Evolutionary conservation across 2,113 vertebrate species (phyloP).

Genomic region (Tragelaphus imberbis): DNA sequence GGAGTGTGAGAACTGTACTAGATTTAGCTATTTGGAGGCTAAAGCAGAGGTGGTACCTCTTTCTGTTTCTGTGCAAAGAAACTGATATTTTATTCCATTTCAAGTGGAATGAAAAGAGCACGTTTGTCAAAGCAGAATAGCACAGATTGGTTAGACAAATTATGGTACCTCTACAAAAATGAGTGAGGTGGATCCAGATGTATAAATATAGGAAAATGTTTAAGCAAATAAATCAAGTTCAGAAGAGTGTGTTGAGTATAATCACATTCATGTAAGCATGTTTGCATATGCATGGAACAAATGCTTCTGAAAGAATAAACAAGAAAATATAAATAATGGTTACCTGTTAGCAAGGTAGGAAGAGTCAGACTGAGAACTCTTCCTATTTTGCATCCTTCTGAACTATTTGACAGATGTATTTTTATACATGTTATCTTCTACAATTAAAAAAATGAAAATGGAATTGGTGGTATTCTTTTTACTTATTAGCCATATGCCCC

Average conservation of each 20-base stretch:
- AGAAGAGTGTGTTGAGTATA: neutral
- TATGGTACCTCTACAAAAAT: neutral
- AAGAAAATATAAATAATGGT: neutral
- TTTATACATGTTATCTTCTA: neutral
- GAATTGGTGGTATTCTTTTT: neutral
- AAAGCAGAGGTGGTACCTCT: neutral
- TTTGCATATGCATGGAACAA: neutral
- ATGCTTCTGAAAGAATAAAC: neutral
- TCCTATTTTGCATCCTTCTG: neutral
- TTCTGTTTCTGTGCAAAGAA: neutral
- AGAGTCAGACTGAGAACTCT: neutral
- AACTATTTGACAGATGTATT: neutral
- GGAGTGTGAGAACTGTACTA: neutral
- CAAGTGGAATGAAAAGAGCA: neutral
- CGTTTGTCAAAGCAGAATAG: neutral
- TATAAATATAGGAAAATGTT: neutral
- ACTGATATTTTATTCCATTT: neutral
- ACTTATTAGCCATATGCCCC: neutral
- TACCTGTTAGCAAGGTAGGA: neutral
- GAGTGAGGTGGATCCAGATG: neutral
- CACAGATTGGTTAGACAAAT: neutral
- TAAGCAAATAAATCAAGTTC: neutral
- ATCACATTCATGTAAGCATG: neutral
- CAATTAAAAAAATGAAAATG: neutral
- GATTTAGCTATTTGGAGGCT: neutral